Evolutionary conservation across 2,797 vertebrate species (phyloP), one percentile per base, ranked within the genome.

Genomic region (Chlorospingus semifuscus): DNA sequence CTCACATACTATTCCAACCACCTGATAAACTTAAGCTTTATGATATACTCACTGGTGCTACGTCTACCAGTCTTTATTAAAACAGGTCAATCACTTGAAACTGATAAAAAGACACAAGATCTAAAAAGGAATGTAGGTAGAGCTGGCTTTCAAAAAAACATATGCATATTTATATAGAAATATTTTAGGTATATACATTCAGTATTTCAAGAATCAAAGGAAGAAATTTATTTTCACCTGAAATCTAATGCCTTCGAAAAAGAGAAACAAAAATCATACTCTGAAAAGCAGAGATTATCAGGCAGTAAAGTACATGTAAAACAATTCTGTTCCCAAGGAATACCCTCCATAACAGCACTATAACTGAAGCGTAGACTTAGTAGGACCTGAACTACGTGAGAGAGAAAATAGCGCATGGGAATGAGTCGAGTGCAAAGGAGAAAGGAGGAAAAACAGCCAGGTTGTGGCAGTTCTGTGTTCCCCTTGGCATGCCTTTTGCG

Each of bases 301-400:
- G 14, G 4, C 0, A 57, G 22, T 18, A 65, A 52, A 65, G 63
- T 61, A 27, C 26, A 79, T 72, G 34, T 69, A 5, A 53, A 55
- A 24, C 4, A 2, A 36, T 12, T 55, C 0, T n/a, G 32, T 15
- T 21, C 13, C 50, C 32, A n/a, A n/a, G 20, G 32, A n/a, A n/a
- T 22, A 22, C 32, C 8, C 8, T 55, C 32, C 8, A 20, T 7
- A 29, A 50, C 11, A 18, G 49, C 16, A 29, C 6, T 52, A 8
- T 18, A 30, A 18, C 27, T 52, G 49, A 52, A 30, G 11, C 4
- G 4, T 12, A 18, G 27, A 3, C 49, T 29, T 30, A 30, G 49
- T 29, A 52, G 49, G 49, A 30, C 49, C 0, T 1, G 49, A 52
- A 52, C 16, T 4, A 7, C 0, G 4, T 29, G 16, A 50, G 27